Evolutionary conservation across 2,113 vertebrate species (phyloP), one percentile per base, ranked within the genome.

Genomic region (Prunella fulvescens): DNA sequence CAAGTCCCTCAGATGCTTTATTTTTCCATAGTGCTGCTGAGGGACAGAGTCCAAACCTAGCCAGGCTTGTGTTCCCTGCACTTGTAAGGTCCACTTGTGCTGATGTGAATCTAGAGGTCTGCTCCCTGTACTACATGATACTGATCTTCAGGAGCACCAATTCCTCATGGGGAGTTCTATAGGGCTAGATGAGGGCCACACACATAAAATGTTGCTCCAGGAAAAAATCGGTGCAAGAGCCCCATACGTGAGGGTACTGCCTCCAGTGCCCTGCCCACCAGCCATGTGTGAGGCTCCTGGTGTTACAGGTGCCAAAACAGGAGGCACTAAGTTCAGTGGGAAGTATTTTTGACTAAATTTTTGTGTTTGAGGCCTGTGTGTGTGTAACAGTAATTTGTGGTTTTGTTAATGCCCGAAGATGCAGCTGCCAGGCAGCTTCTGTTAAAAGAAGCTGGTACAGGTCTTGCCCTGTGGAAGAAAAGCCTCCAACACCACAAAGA

Each of bases 201-300:
- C 4, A 37, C 19, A 23, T 7, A 28, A 70, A 73, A 57, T 0
- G 0, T 14, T 78, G 11, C 23, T 92, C 28, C 61, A 61, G n/a
- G 10, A 54, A 42, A 56, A 62, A 28, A 58, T 18, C 2, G 2
- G 37, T 57, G 37, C 22, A 24, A 9, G 6, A 19, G 19, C 19
- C 9, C 23, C 0, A 0, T 14, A 26, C 5, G 3, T 40, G n/a
- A 40, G 33, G 39, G n/a, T 47, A 16, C 25, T 58, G 28, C 31
- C 28, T 62, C 47, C 25, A 50, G 25, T 12, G 9, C 5, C 25
- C 39, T 39, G 25, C 28, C 39, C 76, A 44, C 39, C 42, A 66
- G 56, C 18, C 17, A 5, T 1, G 6, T 25, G 22, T 14, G 28
- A 78, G 35, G 33, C 28, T 91, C 31, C 22, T 25, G 19, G 19